These are phyloP conservation scores for Meiosimyza platycephala DNA, from an alignment of 2,888 invertebrate species.

Conservation along the genomic window DNA sequence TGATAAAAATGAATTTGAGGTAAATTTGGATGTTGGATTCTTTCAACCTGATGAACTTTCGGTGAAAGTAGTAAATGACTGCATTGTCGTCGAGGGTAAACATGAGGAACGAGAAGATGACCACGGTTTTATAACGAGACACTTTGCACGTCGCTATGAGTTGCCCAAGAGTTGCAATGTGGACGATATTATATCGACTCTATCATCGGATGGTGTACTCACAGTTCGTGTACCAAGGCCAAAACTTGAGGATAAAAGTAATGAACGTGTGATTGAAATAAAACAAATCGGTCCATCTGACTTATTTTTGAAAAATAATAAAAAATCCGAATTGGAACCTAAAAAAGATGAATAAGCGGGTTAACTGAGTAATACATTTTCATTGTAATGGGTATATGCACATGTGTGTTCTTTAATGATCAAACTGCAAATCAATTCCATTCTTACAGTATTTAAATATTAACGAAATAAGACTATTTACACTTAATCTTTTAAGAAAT, in stretches of 20 bases:
- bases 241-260: constrained; percentile 37
- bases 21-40: constrained; percentile 76
- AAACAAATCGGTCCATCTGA: constrained; percentile 59
- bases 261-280: constrained; percentile 58
- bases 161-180: constrained; percentile 76
- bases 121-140: constrained; percentile 81
- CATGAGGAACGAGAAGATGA: constrained; percentile 79
- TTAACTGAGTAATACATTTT: too few relatives aligned
- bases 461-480: too few relatives aligned
- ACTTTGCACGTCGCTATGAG: constrained; percentile 79
- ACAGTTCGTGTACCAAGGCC: constrained; percentile 76
- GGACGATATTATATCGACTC: constrained; percentile 76
- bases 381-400: too few relatives aligned
- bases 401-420: too few relatives aligned
- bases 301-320: constrained; percentile 52
- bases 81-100: constrained; percentile 76
- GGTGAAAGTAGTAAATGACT: constrained; percentile 75
- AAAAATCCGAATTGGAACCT: background rate
- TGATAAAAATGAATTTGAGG: constrained; percentile 76
- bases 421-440: too few relatives aligned
- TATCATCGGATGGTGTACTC: constrained; percentile 84
- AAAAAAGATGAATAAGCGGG: background rate
- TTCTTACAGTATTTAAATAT: too few relatives aligned
- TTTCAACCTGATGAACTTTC: constrained; percentile 78
- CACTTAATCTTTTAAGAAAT: too few relatives aligned